Conservation (phyloP, 2,888 invertebrate species). For the Hydraecia micacea region DNA sequence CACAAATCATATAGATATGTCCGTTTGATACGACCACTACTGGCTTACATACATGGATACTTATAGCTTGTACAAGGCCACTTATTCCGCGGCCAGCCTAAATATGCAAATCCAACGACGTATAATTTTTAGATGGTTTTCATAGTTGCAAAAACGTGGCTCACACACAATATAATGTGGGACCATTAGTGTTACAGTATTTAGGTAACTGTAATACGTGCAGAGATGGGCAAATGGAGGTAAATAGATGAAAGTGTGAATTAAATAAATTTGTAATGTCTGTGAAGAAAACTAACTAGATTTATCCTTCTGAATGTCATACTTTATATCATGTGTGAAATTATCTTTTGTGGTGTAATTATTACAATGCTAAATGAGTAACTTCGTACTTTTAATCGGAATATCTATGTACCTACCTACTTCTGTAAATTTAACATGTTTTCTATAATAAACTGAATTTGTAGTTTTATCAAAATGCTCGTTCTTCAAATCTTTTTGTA, state of each 20-base stretch:
- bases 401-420: conserved; percentile 40
- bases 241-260: conserved; percentile 48
- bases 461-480: conserved; percentile 31
- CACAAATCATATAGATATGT: conserved; percentile 67
- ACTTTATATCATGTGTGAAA: conserved; percentile 57
- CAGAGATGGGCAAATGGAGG: conserved; percentile 45
- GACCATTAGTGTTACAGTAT: conserved; percentile 77
- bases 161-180: conserved; percentile 81
- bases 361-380: conserved; percentile 43
- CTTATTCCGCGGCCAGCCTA: conserved; percentile 52
- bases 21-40: conserved; percentile 60
- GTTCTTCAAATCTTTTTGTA: conserved; percentile 41
- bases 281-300: conserved; percentile 52
- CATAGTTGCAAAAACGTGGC: conserved; percentile 69
- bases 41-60: conserved; percentile 52
- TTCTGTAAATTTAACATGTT: conserved; percentile 42
- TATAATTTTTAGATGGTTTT: conserved; percentile 66
- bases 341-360: conserved; percentile 48
- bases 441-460: conserved; percentile 45
- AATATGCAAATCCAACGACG: conserved; percentile 67
- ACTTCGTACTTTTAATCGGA: conserved; percentile 38
- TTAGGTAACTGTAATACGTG: conserved; percentile 65
- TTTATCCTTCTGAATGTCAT: conserved; percentile 56
- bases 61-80: conserved; percentile 47
- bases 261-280: conserved; percentile 47